These are phyloP conservation scores for Cheirogaleus major DNA, from an alignment of 2,797 vertebrate species.

Conservation along the genomic window DNA sequence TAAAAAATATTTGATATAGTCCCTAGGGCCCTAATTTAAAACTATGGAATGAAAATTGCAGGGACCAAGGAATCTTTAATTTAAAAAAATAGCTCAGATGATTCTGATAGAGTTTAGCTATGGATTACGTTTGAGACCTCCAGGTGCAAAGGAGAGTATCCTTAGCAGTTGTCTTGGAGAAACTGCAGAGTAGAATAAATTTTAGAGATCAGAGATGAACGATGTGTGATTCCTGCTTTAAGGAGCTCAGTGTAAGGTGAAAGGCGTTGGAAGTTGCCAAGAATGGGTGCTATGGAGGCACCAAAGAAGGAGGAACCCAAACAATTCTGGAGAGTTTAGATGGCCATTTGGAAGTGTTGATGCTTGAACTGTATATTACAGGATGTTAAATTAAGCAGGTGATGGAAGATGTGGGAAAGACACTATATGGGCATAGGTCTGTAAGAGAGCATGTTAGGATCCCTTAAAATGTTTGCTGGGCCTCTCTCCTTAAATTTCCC, in stretches of 20 bases:
- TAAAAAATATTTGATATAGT: background rate
- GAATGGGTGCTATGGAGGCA: background rate
- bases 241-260: background rate
- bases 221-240: background rate
- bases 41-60: background rate
- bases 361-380: background rate
- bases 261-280: background rate
- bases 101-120: background rate
- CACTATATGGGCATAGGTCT: background rate
- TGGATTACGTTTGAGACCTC: background rate
- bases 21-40: background rate
- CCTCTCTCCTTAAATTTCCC: conserved; percentile 54
- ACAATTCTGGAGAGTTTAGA: background rate
- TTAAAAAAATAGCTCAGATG: background rate
- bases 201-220: background rate
- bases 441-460: background rate
- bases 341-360: background rate
- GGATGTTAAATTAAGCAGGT: background rate
- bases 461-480: conserved; percentile 31
- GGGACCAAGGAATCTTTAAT: background rate
- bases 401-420: background rate
- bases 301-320: background rate
- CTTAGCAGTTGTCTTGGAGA: background rate
- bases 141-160: background rate
- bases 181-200: background rate